Evolutionary conservation across 2,888 invertebrate genomes (phyloP).

Genomic region (Barypeithes pellucidus): DNA sequence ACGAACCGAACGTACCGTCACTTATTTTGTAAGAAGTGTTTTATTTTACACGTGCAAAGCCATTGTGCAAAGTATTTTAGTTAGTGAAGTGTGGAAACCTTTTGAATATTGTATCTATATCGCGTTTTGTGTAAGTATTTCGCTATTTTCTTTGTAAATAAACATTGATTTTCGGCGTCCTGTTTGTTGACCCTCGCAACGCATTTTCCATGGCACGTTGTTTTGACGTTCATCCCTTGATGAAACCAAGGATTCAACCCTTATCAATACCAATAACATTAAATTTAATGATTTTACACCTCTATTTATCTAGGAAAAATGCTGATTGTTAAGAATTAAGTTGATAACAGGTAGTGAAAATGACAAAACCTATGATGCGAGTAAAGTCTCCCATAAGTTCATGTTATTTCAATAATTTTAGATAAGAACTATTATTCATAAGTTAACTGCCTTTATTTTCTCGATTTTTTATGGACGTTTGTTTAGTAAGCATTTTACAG

Average conservation of each 20-base stretch:
- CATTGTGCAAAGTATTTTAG: slow-evolving; percentile 32
- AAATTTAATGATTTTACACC: neutral
- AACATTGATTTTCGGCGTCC: slow-evolving; percentile 2
- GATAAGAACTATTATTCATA: too few species aligned
- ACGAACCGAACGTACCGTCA: slow-evolving; percentile 36
- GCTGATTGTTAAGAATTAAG: neutral
- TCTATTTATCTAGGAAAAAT: too few species aligned
- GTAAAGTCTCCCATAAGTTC: too few species aligned
- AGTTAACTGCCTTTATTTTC: too few species aligned
- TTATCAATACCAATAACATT: neutral
- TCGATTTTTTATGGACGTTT: too few species aligned
- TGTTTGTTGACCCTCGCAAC: slow-evolving; percentile 25
- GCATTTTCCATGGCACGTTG: slow-evolving; percentile 29
- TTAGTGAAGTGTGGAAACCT: slow-evolving; percentile 30
- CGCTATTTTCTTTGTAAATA: neutral
- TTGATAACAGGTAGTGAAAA: neutral
- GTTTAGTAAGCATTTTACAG: too few species aligned
- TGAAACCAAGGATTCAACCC: neutral
- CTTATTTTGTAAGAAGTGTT: slow-evolving; percentile 39
- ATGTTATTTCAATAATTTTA: too few species aligned
- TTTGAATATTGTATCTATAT: neutral
- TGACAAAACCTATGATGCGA: neutral
- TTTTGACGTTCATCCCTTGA: slow-evolving; percentile 11
- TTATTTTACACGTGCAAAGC: slow-evolving; percentile 43
- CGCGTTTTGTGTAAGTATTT: slow-evolving; percentile 39